A percentile compares a stretch with the other conserved stretches of the same genome.
These are phyloP conservation scores for Procambarus clarkii DNA, from an alignment of 1,140 invertebrate genomes.

Conservation along the genomic window DNA sequence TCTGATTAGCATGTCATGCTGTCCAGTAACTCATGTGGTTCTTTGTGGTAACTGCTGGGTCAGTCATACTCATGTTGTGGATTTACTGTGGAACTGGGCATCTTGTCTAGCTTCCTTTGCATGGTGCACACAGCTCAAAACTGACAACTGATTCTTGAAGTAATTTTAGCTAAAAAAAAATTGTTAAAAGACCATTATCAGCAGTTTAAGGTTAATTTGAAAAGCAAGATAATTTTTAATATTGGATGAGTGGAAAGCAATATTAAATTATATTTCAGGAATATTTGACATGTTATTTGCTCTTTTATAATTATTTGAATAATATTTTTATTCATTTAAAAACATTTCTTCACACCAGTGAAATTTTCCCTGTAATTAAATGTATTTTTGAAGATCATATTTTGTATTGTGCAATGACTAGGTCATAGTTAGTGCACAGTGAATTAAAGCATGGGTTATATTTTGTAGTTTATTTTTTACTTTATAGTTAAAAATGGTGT, in stretches of 20 bases:
- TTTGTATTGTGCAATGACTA: neutral
- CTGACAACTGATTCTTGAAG: neutral
- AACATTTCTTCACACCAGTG: neutral
- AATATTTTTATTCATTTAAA: neutral
- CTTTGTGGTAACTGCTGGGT: constrained; percentile 1
- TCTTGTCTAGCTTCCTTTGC: constrained; percentile 13
- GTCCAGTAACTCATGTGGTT: neutral
- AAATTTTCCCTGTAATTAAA: neutral
- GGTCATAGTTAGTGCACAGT: constrained; percentile 15
- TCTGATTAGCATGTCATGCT: neutral
- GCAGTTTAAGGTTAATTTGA: neutral
- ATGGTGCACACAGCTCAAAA: constrained; percentile 37
- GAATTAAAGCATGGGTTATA: constrained; percentile 15
- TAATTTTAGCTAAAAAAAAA: neutral
- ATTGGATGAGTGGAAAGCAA: neutral
- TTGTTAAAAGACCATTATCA: neutral
- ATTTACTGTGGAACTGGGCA: constrained; percentile 47
- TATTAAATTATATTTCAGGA: neutral
- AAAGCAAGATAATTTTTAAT: neutral
- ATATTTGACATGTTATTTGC: neutral
- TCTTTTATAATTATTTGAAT: neutral
- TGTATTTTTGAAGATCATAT: neutral
- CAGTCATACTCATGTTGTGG: constrained; percentile 30
- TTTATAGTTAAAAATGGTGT: too few relatives aligned
- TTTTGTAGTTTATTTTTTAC: constrained; percentile 8